phyloP scores from a whole-genome alignment of 2,888 invertebrate species.

The Macrophya alboannulata region DNA sequence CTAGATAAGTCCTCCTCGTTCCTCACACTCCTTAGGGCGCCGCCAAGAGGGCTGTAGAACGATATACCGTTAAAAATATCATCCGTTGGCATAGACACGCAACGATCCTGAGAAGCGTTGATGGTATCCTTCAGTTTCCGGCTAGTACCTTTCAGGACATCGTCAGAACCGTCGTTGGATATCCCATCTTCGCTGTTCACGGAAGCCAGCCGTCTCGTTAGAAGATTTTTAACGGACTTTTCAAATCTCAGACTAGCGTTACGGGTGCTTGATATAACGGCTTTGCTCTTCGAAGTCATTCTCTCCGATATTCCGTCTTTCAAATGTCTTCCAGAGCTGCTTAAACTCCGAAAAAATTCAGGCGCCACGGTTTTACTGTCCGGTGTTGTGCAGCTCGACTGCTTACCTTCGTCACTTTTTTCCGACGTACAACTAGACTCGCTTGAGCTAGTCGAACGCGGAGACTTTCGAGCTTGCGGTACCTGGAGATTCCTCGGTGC shows the following conservation, averaged over 20 bases:
- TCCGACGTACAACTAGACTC: conserved; percentile 71
- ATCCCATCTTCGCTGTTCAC: conserved; percentile 68
- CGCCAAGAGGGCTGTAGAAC: conserved; percentile 83
- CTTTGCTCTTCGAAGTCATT: conserved; percentile 81
- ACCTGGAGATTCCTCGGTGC: conserved; percentile 70
- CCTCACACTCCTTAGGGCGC: conserved; percentile 69
- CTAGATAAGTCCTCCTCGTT: conserved; percentile 73
- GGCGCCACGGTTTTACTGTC: conserved; percentile 64
- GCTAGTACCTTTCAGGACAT: conserved; percentile 57
- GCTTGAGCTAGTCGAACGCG: conserved; percentile 68
- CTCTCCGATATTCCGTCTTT: conserved; percentile 82
- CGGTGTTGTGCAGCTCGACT: conserved; percentile 59
- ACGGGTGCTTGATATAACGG: conserved; percentile 85
- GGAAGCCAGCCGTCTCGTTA: conserved; percentile 73
- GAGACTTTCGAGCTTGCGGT: conserved; percentile 55
- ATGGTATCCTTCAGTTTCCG: conserved; percentile 64
- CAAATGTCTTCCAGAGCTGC: conserved; percentile 80
- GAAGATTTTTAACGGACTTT: conserved; percentile 77
- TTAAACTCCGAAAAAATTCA: conserved; percentile 72
- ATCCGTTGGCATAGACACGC: conserved; percentile 83
- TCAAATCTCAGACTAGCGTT: conserved; percentile 81
- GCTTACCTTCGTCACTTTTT: conserved; percentile 69
- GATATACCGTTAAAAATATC: conserved; percentile 85
- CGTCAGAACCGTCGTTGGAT: conserved; percentile 53
- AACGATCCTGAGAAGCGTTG: conserved; percentile 79